Evolutionary conservation across 2,888 invertebrate species (phyloP).

Genomic region (Junonia oenone): DNA sequence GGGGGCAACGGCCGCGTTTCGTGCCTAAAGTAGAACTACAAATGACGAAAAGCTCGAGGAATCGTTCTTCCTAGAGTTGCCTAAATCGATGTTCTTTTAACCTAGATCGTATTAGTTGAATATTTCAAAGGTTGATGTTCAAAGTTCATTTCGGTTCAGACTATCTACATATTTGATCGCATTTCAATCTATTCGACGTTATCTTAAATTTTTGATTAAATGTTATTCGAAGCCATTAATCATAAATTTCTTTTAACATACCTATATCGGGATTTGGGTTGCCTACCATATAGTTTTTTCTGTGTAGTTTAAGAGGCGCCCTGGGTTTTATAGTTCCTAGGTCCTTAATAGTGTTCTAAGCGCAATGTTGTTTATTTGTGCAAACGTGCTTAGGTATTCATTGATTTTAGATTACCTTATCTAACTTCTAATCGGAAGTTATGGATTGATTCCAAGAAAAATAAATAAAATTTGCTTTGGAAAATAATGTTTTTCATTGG

Average conservation of each 20-base stretch:
- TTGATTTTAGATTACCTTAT: background rate
- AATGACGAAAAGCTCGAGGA: slow-evolving; percentile 17
- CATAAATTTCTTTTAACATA: too few relatives aligned
- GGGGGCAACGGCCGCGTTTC: slow-evolving; percentile 53
- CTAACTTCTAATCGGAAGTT: background rate
- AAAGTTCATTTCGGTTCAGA: background rate
- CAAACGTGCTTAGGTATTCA: background rate
- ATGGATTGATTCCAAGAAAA: background rate
- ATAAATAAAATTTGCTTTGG: background rate
- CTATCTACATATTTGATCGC: background rate
- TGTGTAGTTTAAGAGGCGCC: too few relatives aligned
- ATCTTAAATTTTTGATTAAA: background rate
- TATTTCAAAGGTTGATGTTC: background rate
- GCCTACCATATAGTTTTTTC: too few relatives aligned
- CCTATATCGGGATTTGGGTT: too few relatives aligned
- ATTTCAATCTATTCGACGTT: background rate
- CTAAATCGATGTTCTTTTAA: slow-evolving; percentile 19
- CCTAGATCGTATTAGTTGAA: slow-evolving; percentile 12
- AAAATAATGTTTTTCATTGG: background rate
- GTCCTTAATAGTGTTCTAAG: too few relatives aligned
- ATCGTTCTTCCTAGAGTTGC: slow-evolving; percentile 13
- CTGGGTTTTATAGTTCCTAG: too few relatives aligned
- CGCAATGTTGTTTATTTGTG: too few relatives aligned
- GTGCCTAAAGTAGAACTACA: slow-evolving; percentile 39
- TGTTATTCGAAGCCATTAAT: background rate